phyloP scores from a whole-genome alignment of 2,888 invertebrate species.

The Ichneumon xanthorius region DNA sequence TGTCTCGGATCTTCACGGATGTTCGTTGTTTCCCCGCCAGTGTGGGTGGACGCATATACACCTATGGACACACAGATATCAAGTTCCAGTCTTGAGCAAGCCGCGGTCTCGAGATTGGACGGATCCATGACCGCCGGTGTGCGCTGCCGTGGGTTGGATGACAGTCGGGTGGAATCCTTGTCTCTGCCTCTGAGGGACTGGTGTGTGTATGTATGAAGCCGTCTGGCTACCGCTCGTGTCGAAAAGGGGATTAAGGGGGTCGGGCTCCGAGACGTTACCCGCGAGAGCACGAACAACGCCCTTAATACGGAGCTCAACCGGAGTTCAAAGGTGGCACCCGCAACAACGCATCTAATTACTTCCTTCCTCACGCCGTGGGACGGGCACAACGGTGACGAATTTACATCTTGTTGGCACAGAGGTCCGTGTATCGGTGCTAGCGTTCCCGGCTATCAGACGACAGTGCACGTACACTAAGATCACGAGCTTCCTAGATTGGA shows the following conservation, averaged over 20 bases:
- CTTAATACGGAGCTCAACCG: slow-evolving; percentile 75
- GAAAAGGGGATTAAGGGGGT: slow-evolving; percentile 42
- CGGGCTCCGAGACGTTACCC: slow-evolving; percentile 24
- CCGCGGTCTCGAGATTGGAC: slow-evolving; percentile 54
- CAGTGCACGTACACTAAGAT: neutral
- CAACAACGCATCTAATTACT: slow-evolving; percentile 84
- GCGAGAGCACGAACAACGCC: slow-evolving; percentile 66
- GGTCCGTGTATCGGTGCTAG: slow-evolving; percentile 74
- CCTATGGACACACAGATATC: no score
- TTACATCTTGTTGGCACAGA: slow-evolving; percentile 83
- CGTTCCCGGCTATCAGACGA: neutral
- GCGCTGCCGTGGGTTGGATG: slow-evolving; percentile 24
- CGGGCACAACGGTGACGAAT: slow-evolving; percentile 77
- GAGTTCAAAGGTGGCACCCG: slow-evolving; percentile 82
- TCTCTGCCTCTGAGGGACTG: slow-evolving; percentile 22
- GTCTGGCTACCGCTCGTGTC: slow-evolving; percentile 41
- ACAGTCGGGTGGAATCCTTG: slow-evolving; percentile 41
- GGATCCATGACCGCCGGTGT: slow-evolving; percentile 41
- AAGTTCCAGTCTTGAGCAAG: slow-evolving; percentile 36
- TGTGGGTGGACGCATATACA: no score
- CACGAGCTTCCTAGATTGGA: slow-evolving; percentile 71
- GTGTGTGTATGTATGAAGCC: slow-evolving; percentile 22
- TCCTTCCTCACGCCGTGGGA: slow-evolving; percentile 79
- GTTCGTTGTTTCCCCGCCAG: neutral
- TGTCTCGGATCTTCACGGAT: no score